Percentiles rank a stretch among this genome's conserved stretches.
Evolutionary conservation across 2,797 vertebrate genomes (phyloP).

Genomic region (Fratercula arctica): DNA sequence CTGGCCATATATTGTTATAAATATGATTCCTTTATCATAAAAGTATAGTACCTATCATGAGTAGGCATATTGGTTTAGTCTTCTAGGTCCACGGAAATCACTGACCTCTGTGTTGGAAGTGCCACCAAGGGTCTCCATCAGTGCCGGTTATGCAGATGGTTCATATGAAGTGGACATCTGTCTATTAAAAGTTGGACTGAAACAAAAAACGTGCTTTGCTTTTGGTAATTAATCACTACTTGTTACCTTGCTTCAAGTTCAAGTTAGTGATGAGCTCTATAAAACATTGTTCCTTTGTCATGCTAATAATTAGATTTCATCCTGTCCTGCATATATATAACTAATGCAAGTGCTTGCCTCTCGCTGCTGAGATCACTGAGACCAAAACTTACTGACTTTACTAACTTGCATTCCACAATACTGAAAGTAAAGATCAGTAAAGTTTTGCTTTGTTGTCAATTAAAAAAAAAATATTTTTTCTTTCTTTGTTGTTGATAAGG

Average conservation of each 20-base stretch:
- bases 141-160: not conserved
- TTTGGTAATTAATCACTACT: not conserved
- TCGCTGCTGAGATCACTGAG: not conserved
- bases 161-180: not conserved
- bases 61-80: not conserved
- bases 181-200: not conserved
- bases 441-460: not conserved
- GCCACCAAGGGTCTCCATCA: not conserved
- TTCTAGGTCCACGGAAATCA: not conserved
- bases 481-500: not conserved
- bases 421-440: not conserved
- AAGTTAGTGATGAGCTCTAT: not conserved
- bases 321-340: not conserved
- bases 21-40: not conserved
- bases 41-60: not conserved
- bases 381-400: not conserved
- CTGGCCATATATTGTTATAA: not conserved
- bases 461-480: not conserved
- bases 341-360: fast-evolving
- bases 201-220: not conserved
- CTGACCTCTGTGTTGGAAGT: not conserved
- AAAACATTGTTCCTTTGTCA: not conserved
- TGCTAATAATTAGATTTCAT: not conserved
- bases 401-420: not conserved
- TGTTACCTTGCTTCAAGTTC: not conserved